These are phyloP conservation scores for Pycnonotus jocosus DNA, from an alignment of 2,113 vertebrate genomes.

Conservation along the genomic window DNA sequence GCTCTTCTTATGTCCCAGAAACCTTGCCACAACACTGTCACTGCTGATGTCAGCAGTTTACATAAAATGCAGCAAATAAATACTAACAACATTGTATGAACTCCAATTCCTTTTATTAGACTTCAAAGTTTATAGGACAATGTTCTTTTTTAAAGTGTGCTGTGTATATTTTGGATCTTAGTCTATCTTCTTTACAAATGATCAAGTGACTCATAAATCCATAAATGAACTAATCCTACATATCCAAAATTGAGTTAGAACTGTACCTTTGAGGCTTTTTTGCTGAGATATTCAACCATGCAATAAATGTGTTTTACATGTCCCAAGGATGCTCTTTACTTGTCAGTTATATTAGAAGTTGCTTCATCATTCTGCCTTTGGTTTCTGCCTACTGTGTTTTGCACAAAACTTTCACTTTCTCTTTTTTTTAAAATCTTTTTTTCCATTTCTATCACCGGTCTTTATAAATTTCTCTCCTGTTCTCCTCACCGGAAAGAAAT, in stretches of 20 bases:
- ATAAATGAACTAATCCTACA: background rate
- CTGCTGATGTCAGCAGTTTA: background rate
- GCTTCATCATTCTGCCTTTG: background rate
- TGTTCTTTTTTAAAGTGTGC: background rate
- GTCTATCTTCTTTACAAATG: background rate
- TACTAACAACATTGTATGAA: background rate
- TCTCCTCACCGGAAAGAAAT: background rate
- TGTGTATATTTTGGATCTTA: background rate
- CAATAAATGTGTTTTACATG: background rate
- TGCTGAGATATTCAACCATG: background rate
- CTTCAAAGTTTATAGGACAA: background rate
- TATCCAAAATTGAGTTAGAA: background rate
- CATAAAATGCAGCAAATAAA: background rate
- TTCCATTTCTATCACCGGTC: background rate
- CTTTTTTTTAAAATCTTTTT: background rate
- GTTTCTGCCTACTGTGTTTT: background rate
- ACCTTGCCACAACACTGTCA: background rate
- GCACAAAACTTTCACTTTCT: background rate
- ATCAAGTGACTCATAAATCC: background rate
- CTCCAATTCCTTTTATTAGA: background rate
- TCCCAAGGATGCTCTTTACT: background rate
- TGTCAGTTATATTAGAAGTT: background rate
- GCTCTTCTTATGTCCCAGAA: background rate
- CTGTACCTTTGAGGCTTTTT: background rate
- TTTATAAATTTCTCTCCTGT: background rate